Percentiles rank a stretch among this genome's conserved stretches.
phyloP scores from a whole-genome alignment of 1,140 invertebrate genomes.

The Drosophila ogumai region DNA sequence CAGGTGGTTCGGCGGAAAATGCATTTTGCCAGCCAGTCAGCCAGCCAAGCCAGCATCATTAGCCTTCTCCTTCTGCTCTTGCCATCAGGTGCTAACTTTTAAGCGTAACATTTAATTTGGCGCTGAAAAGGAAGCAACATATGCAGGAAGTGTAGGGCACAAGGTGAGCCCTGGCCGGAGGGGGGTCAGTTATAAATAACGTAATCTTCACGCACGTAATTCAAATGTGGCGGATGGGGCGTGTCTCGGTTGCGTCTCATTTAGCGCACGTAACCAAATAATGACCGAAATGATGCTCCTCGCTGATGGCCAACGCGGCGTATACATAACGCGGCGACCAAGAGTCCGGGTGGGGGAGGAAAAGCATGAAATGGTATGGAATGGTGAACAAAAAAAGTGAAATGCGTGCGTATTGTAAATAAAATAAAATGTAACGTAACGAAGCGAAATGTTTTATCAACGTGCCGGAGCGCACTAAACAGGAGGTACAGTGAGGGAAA shows the following conservation, averaged over 20 bases:
- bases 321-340: conserved; percentile 40
- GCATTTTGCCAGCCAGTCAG: conserved; percentile 45
- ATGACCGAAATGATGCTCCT: conserved; percentile 79
- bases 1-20: conserved; percentile 15
- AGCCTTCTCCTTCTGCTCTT: conserved; percentile 23
- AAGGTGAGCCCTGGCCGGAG: background rate
- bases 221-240: conserved; percentile 66
- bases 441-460: conserved; percentile 82
- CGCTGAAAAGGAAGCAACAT: conserved; percentile 54
- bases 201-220: conserved; percentile 81
- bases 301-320: conserved; percentile 63
- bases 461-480: conserved; percentile 75
- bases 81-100: conserved; percentile 66
- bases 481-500: conserved; percentile 15
- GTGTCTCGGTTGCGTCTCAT: conserved; percentile 71
- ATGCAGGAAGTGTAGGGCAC: conserved; percentile 7
- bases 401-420: conserved; percentile 71
- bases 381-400: conserved; percentile 13
- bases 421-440: conserved; percentile 74
- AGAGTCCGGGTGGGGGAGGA: conserved; percentile 5
- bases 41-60: conserved; percentile 45
- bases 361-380: conserved; percentile 17
- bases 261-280: conserved; percentile 82
- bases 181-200: conserved; percentile 72
- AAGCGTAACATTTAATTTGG: conserved; percentile 66